phyloP scores from a whole-genome alignment of 2,797 vertebrate genomes.

The Naso thynnoides region DNA sequence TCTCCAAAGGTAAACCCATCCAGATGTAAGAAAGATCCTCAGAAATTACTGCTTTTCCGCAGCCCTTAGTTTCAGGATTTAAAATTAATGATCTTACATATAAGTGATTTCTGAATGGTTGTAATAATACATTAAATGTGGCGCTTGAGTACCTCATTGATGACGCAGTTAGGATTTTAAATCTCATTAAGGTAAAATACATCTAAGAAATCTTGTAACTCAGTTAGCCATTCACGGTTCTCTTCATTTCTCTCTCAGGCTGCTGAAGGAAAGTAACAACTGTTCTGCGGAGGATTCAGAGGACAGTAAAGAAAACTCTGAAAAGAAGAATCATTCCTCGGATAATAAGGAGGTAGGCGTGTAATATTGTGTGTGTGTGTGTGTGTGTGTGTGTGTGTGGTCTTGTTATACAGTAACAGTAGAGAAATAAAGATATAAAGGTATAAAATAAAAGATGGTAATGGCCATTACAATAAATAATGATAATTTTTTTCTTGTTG shows the following conservation, averaged over 20 bases:
- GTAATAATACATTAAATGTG: constrained; percentile 9
- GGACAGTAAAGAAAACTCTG: constrained; percentile 52
- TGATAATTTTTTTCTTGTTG: constrained; percentile 6
- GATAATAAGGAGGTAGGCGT: constrained; percentile 77
- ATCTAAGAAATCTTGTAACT: neutral
- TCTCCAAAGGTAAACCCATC: constrained; percentile 40
- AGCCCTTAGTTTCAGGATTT: neutral
- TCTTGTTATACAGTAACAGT: neutral
- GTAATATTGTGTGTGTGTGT: neutral
- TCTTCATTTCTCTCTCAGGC: constrained; percentile 60
- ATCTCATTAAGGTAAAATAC: neutral
- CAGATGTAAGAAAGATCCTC: constrained; percentile 33
- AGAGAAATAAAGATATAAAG: neutral
- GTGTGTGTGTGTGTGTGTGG: neutral
- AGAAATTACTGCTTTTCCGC: constrained; percentile 27
- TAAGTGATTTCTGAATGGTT: constrained; percentile 3
- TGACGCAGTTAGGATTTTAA: neutral
- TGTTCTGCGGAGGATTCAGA: constrained; percentile 55
- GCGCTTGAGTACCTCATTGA: neutral
- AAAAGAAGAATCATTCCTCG: constrained; percentile 63
- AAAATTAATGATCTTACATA: neutral
- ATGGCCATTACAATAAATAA: neutral
- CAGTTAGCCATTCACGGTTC: constrained; percentile 13
- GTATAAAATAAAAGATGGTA: neutral
- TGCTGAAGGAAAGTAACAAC: constrained; percentile 69